These are phyloP conservation scores for Chaenocephalus aceratus DNA, from an alignment of 2,113 vertebrate genomes.

Conservation along the genomic window DNA sequence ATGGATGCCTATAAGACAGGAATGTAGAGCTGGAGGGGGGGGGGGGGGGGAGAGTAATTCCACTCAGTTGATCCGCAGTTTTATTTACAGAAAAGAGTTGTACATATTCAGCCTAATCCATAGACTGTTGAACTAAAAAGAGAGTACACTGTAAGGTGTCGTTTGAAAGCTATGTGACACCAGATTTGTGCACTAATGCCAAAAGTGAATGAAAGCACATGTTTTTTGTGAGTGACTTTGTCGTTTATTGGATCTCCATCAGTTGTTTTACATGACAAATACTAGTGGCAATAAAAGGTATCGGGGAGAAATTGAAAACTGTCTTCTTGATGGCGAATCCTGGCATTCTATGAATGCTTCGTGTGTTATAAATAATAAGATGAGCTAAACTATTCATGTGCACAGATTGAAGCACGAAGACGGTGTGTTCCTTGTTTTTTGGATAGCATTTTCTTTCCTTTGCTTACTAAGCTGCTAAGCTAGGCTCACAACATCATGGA, in stretches of 20 bases:
- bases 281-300: constrained; percentile 1
- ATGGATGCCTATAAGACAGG: constrained; percentile 4
- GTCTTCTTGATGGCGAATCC: not conserved
- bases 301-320: not conserved
- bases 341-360: no score
- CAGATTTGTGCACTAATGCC: not conserved
- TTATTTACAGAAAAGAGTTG: not conserved
- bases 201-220: constrained; percentile 4
- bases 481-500: constrained; percentile 15
- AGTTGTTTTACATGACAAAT: not conserved
- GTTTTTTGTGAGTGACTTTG: not conserved
- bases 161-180: not conserved
- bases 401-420: not conserved
- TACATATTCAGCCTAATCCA: not conserved
- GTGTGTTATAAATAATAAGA: not conserved
- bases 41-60: constrained; percentile 3
- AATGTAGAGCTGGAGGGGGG: constrained; percentile 9
- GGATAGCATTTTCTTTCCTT: constrained; percentile 4
- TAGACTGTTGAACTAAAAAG: not conserved
- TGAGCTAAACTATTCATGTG: not conserved
- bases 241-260: not conserved
- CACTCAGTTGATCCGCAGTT: constrained; percentile 17
- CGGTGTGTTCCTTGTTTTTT: not conserved
- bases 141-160: not conserved
- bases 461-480: constrained; percentile 18